Percentiles rank a stretch among this genome's conserved stretches.
Conservation (phyloP, 2,113 vertebrate species). For the Raja brachyura region DNA sequence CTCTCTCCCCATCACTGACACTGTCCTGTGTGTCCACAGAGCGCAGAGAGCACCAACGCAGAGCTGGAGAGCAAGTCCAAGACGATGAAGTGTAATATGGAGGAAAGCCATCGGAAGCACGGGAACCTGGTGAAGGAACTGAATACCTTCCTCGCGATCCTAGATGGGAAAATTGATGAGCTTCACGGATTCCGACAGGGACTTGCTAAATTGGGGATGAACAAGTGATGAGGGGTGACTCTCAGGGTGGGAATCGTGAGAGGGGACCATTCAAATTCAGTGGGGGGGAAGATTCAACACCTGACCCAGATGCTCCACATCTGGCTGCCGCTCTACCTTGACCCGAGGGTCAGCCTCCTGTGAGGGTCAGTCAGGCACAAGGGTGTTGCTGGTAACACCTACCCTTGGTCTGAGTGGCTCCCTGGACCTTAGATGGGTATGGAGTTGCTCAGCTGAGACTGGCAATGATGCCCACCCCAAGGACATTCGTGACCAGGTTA, state of each 20-base stretch:
- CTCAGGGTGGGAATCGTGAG: background rate
- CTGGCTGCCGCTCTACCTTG: background rate
- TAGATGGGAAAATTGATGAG: conserved; percentile 92
- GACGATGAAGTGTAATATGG: conserved; percentile 68
- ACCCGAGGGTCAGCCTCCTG: too few relatives aligned
- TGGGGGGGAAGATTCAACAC: background rate
- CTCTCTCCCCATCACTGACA: background rate
- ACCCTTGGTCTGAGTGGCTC: too few relatives aligned
- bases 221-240: conserved; percentile 62
- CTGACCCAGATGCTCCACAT: background rate
- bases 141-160: conserved; percentile 83
- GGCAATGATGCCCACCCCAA: too few relatives aligned
- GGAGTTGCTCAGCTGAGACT: too few relatives aligned
- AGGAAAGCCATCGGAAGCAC: conserved; percentile 77
- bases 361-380: background rate
- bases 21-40: conserved; percentile 53
- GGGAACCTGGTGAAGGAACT: conserved; percentile 80
- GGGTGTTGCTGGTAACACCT: background rate
- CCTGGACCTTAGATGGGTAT: too few relatives aligned
- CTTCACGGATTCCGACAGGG: conserved; percentile 87
- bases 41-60: conserved; percentile 75
- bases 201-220: conserved; percentile 80
- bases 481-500: too few relatives aligned
- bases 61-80: conserved; percentile 74
- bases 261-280: background rate